phyloP scores from a whole-genome alignment of 1,140 invertebrate genomes.

The Cotesia glomerata region DNA sequence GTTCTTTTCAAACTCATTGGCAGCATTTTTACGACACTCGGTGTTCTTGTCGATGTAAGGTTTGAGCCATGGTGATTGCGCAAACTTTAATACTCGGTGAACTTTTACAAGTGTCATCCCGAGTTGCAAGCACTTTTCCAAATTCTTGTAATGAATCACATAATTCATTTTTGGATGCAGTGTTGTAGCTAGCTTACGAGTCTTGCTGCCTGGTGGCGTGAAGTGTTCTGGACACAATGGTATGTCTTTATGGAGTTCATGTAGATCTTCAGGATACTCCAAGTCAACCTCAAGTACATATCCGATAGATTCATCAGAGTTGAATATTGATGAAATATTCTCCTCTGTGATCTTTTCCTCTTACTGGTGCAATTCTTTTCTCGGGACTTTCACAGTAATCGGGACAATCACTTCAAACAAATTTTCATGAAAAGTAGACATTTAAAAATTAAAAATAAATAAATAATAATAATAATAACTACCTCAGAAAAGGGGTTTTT shows the following conservation, averaged over 20 bases:
- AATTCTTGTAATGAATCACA: not conserved
- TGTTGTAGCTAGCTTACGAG: not conserved
- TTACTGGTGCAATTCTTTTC: too few relatives aligned
- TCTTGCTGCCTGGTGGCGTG: not conserved
- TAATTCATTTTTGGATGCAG: not conserved
- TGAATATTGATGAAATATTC: too few relatives aligned
- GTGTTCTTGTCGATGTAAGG: not conserved
- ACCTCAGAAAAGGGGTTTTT: too few relatives aligned
- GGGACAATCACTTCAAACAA: too few relatives aligned
- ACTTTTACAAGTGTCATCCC: not conserved
- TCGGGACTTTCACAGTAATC: too few relatives aligned
- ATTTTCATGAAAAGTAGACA: too few relatives aligned
- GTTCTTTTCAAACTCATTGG: not conserved
- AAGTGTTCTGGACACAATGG: constrained; percentile 24
- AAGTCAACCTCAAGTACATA: constrained; percentile 52
- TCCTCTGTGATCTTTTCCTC: too few relatives aligned
- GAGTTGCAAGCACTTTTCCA: not conserved
- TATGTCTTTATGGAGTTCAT: not conserved
- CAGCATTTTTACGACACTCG: not conserved
- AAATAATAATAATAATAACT: too few relatives aligned
- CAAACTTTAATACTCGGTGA: not conserved
- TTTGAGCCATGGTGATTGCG: not conserved
- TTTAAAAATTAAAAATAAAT: too few relatives aligned
- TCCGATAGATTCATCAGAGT: constrained; percentile 53
- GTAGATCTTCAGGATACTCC: not conserved